Evolutionary conservation across 2,888 invertebrate genomes (phyloP).

Genomic region (Tetanocera ferruginea): DNA sequence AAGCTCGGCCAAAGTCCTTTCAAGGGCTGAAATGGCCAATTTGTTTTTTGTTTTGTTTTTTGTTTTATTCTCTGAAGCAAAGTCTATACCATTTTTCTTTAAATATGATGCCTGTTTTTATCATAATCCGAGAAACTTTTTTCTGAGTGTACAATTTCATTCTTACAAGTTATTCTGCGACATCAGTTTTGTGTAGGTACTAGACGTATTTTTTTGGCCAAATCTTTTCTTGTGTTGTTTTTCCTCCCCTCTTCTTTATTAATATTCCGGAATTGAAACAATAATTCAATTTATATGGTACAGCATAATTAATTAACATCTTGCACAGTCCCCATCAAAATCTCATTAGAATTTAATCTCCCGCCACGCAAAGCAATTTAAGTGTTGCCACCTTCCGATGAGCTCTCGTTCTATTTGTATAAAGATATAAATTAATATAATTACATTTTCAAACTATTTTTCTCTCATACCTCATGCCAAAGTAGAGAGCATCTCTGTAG

Average conservation of each 20-base stretch:
- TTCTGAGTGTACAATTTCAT: too few species aligned
- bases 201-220: too few species aligned
- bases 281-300: constrained; percentile 46
- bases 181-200: too few species aligned
- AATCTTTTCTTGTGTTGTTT: background rate
- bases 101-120: too few species aligned
- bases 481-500: background rate
- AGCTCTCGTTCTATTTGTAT: background rate
- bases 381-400: background rate
- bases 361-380: constrained; percentile 23
- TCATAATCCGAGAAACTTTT: too few species aligned
- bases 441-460: constrained; percentile 7
- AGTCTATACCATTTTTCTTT: too few species aligned
- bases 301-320: constrained; percentile 45
- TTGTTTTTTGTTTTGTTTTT: too few species aligned
- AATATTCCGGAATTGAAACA: background rate
- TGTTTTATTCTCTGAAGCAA: too few species aligned
- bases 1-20: too few species aligned
- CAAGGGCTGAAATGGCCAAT: too few species aligned
- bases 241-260: background rate
- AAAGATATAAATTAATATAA: constrained; percentile 26
- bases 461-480: background rate
- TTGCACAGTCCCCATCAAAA: constrained; percentile 46
- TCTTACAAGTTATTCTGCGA: too few species aligned
- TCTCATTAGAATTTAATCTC: constrained; percentile 19